A percentile compares a stretch with the other conserved stretches of the same genome.
phyloP scores from a whole-genome alignment of 92 coral and sea anemone genomes.

The Chrysogorgia sp. region DNA sequence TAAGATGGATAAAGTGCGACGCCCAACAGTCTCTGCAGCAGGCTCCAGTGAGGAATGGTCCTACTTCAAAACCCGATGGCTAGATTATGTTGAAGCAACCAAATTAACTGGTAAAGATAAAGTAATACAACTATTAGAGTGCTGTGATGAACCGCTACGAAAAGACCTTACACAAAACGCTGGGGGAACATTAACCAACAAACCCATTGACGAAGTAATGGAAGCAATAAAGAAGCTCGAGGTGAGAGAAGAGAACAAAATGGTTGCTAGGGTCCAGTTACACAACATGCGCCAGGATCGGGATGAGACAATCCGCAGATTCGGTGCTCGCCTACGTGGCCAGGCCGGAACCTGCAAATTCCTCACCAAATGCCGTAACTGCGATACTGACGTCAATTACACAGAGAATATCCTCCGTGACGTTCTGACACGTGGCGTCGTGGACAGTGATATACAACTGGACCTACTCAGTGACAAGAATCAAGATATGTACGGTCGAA shows the following conservation, averaged over 20 bases:
- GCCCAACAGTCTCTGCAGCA: slow-evolving; percentile 56
- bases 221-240: slow-evolving; percentile 61
- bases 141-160: slow-evolving; percentile 68
- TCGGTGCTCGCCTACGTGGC: slow-evolving; percentile 44
- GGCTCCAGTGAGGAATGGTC: slow-evolving; percentile 66
- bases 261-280: slow-evolving; percentile 65
- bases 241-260: slow-evolving; percentile 56
- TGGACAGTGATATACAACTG: slow-evolving; percentile 7
- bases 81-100: slow-evolving; percentile 59
- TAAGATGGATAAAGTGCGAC: slow-evolving; percentile 42
- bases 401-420: slow-evolving; percentile 16
- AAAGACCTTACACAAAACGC: slow-evolving; percentile 65
- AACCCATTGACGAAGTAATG: too few relatives aligned
- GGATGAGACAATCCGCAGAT: slow-evolving; percentile 60
- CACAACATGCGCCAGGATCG: slow-evolving; percentile 67
- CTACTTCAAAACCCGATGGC: slow-evolving; percentile 64
- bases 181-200: slow-evolving; percentile 61
- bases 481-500: slow-evolving; percentile 6
- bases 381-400: not conserved
- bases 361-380: not conserved
- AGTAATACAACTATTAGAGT: slow-evolving; percentile 64
- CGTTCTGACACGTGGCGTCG: slow-evolving; percentile 10
- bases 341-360: slow-evolving; percentile 10
- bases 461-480: slow-evolving; percentile 15
- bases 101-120: slow-evolving; percentile 55